A percentile compares a stretch with the other conserved stretches of the same genome.
Evolutionary conservation across 2,113 vertebrate genomes (phyloP).

Genomic region (Saguinus imperator): DNA sequence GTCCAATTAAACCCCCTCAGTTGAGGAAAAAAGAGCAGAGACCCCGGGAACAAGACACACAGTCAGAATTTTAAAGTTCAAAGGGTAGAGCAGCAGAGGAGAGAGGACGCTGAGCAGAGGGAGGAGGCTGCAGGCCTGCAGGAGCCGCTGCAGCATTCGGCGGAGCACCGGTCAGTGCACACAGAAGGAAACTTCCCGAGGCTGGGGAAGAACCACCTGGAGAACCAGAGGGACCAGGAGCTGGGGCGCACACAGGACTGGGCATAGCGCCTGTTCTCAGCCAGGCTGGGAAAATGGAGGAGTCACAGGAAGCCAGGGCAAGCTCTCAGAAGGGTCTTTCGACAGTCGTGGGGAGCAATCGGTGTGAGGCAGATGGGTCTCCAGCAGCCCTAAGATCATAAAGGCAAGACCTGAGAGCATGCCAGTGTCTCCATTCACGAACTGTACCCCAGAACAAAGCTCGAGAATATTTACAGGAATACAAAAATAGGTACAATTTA

Average conservation of each 20-base stretch:
- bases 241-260: not conserved
- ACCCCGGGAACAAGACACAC: too few species aligned
- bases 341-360: not conserved
- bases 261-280: rapidly evolving
- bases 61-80: not conserved
- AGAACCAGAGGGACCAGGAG: not conserved
- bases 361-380: not conserved
- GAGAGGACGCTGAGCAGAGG: not conserved
- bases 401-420: not conserved
- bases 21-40: not conserved
- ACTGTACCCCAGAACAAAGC: not conserved
- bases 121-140: not conserved
- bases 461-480: not conserved
- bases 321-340: not conserved
- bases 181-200: rapidly evolving
- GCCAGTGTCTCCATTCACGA: not conserved
- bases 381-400: not conserved
- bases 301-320: too few species aligned
- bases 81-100: not conserved
- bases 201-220: not conserved
- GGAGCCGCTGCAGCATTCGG: rapidly evolving
- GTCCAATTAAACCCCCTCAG: rapidly evolving
- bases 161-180: not conserved
- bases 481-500: not conserved
- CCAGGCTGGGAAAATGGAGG: not conserved